Base-by-base conservation (phyloP, 1,140 invertebrate genomes). In the Bombus superbus region DNA sequence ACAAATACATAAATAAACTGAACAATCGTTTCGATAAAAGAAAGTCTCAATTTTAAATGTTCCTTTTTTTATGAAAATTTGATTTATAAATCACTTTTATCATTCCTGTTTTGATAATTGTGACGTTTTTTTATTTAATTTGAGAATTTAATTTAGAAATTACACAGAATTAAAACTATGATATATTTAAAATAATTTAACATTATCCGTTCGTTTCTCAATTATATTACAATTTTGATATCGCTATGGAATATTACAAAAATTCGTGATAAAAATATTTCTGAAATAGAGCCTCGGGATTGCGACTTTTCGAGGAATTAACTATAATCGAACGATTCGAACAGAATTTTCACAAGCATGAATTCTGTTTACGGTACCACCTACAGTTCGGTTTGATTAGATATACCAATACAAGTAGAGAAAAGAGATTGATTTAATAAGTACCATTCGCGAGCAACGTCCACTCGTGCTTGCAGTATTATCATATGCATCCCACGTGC, bases 401-500 rank as follows among this genome's bases (percentile, higher is more conserved):
- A 87, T 79, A 68, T 75, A 89, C 66, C 47, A 78, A 76, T 64
- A 71, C 80, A 81, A 79, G 59, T 40, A 59, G 47, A 28, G 38
- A 77, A 83, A 71, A 76, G 73, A 83, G 81, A 89, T 82, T 86
- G 71, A 71, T 76, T 86, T 79, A 86, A 81, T 68, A 47, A 88
- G 85, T 76, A 88, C 38, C 38, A 40, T 32, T 84, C 62, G 79
- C 40, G 85, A 87, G 73, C 81, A 90, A 81, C 53, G 79, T 90
- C 68, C 85, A 87, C 40, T 83, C 32, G 40, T 78, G 68, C 38
- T 79, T 88, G 42, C 64, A 75, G 71, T 74, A 62, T 81, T 83
- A 88, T 83, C 72, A 42, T 75, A 68, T 38, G 69, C 81, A 25
- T 73, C 73, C 74, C 71, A 79, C 85, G 57, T 81, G 76, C 38